Conservation (phyloP, 2,113 vertebrate genomes). For the Ginglymostoma cirratum region DNA sequence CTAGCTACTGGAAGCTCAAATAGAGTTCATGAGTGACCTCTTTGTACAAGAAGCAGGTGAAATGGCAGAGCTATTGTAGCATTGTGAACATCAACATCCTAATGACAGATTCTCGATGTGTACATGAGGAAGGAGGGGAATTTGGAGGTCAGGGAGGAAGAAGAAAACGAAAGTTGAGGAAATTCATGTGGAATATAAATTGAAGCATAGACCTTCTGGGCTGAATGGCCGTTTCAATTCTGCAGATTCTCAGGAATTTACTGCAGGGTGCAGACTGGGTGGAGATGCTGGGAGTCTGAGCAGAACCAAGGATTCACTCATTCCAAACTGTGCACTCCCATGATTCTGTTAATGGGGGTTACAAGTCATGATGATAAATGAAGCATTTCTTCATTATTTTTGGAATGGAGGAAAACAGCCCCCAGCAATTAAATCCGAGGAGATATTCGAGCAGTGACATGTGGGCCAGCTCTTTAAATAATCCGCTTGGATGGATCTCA, state of each 20-base stretch:
- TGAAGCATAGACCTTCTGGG: not conserved
- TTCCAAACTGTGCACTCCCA: not conserved
- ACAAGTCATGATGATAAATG: not conserved
- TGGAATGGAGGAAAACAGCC: not conserved
- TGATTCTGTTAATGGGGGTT: not conserved
- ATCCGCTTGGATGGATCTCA: not conserved
- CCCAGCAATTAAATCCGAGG: not conserved
- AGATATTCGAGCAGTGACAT: not conserved
- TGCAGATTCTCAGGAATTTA: not conserved
- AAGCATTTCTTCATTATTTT: not conserved
- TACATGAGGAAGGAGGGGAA: not conserved
- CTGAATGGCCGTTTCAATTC: not conserved
- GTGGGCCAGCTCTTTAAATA: not conserved
- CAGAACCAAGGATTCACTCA: not conserved
- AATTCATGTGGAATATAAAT: not conserved
- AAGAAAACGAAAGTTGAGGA: not conserved
- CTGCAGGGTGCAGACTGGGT: no score
- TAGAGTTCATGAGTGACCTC: not conserved
- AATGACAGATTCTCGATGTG: not conserved
- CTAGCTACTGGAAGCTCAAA: not conserved
- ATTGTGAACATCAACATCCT: not conserved
- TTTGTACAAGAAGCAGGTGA: not conserved
- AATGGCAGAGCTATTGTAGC: not conserved
- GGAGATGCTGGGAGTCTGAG: not conserved
- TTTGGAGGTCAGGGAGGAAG: not conserved